Conservation (phyloP, 2,113 vertebrate genomes). For the Seriola quinqueradiata region DNA sequence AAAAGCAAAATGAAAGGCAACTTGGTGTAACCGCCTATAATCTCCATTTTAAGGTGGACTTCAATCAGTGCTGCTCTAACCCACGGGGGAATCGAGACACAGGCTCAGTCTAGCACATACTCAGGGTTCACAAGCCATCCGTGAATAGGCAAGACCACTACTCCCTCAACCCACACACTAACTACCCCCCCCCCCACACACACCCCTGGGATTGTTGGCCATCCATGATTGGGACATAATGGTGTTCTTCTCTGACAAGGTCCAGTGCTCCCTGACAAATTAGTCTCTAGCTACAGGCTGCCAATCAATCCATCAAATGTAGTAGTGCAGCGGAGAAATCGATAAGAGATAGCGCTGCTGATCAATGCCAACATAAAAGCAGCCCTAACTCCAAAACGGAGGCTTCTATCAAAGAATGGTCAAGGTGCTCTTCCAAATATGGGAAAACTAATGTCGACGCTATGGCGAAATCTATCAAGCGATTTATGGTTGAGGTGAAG, state of each 20-base stretch:
- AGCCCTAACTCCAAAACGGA: constrained; percentile 38
- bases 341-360: constrained; percentile 60
- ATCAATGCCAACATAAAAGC: constrained; percentile 71
- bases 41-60: constrained; percentile 38
- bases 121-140: constrained; percentile 26
- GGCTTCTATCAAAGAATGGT: constrained; percentile 18
- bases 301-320: constrained; percentile 81
- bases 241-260: constrained; percentile 67
- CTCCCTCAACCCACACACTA: constrained; percentile 4
- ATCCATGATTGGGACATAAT: constrained; percentile 72
- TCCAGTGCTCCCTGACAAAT: constrained; percentile 75
- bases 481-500: constrained; percentile 11
- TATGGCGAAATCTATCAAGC: not conserved
- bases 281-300: constrained; percentile 71
- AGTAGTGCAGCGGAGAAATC: constrained; percentile 58
- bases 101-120: constrained; percentile 16
- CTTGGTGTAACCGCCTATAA: constrained; percentile 24
- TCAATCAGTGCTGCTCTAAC: constrained; percentile 26
- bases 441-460: constrained; percentile 7
- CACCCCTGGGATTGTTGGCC: constrained; percentile 50
- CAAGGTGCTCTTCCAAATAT: constrained; percentile 57
- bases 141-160: constrained; percentile 42
- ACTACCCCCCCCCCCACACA: not conserved
- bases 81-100: constrained; percentile 10
- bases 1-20: constrained; percentile 36